Base-by-base conservation (phyloP, 2,113 vertebrate species). In the Sturnus vulgaris region DNA sequence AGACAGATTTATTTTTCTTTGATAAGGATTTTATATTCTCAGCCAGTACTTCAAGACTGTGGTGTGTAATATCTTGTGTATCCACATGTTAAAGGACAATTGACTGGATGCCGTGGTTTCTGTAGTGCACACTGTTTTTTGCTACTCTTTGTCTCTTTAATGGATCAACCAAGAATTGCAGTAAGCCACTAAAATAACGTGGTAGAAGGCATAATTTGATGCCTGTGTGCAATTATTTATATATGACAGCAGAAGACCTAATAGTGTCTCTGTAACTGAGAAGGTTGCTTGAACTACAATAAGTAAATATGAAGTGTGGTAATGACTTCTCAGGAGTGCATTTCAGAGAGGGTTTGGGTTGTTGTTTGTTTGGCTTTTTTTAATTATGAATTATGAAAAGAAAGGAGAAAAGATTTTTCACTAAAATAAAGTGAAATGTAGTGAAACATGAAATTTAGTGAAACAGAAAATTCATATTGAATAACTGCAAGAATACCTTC, bases 71-170 rank as follows among this genome's bases (percentile, higher is more conserved):
- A 52, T 11, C 22, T 42, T 47, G 8, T 25, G 13, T 39, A 52
- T 28, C 4, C 1, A 64, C 23, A 15, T 24, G 14, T 44, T 79
- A 57, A 60, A 69, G 15, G 14, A 49, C 55, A 72, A 15, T 49
- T 12, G 12, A 68, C 31, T 70, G 39, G 16, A 59, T 50, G 42
- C 2, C 21, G 30, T 61, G 65, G n/a, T 9, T 66, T 30, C 9
- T 53, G 55, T 57, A 30, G 24, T 20, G 7, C 6, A 20, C 1
- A 1, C 10, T 24, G 19, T 0, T 0, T 37, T 79, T 79, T 79
- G 17, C 28, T 66, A 35, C 7, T 20, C 21, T 79, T 86, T 87
- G 3, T 4, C 9, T 85, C 63, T 42, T 55, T 85, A 66, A 59
- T 39, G 27, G 6, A 10, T 80, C 30, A 90, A 11, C 4, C 20